A percentile compares a stretch with the other conserved stretches of the same genome.
Evolutionary conservation across 2,888 invertebrate species (phyloP).

Genomic region (Cecidostiba fungosa): DNA sequence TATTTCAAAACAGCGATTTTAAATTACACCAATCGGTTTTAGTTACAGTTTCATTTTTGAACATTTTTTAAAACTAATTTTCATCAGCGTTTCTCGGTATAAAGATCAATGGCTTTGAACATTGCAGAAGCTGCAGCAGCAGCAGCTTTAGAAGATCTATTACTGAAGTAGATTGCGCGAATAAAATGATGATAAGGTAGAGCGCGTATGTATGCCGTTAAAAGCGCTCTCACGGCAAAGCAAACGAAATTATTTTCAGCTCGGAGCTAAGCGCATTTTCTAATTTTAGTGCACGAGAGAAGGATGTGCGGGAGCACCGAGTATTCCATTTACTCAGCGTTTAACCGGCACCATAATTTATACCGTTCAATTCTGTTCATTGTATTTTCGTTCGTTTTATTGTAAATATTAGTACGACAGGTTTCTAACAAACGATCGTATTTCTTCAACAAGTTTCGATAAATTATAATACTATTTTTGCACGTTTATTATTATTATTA

Average conservation of each 20-base stretch:
- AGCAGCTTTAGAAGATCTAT: not conserved
- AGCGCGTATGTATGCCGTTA: not conserved
- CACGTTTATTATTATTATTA: not conserved
- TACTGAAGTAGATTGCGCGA: slow-evolving; percentile 8
- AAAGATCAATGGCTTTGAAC: not conserved
- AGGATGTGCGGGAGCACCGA: not conserved
- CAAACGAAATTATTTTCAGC: slow-evolving; percentile 16
- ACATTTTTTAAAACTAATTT: not conserved
- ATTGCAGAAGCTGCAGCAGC: not conserved
- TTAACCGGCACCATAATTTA: not conserved
- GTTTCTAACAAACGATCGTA: not conserved
- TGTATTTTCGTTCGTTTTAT: not conserved
- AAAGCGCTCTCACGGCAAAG: not conserved
- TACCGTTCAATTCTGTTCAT: not conserved
- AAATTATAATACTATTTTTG: not conserved
- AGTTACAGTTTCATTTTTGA: not conserved
- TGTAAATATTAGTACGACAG: not conserved
- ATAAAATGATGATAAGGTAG: not conserved
- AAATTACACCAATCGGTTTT: not conserved
- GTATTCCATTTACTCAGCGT: not conserved
- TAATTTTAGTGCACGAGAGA: not conserved
- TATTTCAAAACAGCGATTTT: not conserved
- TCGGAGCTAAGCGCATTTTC: not conserved
- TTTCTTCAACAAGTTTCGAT: too few relatives aligned
- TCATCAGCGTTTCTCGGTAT: not conserved